Evolutionary conservation across 2,113 vertebrate genomes (phyloP).

Genomic region (Pyrgilauda ruficollis): DNA sequence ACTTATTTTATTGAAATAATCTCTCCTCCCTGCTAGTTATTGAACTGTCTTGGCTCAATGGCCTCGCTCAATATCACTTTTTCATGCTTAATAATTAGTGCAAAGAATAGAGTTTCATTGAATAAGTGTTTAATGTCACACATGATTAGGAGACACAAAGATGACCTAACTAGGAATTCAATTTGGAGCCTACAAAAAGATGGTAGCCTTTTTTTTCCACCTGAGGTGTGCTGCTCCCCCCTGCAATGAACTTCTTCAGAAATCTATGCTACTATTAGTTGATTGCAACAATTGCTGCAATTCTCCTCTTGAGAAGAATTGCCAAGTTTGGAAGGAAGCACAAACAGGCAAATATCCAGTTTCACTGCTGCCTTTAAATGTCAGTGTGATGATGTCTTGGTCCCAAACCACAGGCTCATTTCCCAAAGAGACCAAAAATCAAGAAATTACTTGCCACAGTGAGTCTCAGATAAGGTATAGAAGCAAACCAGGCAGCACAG

Average conservation of each 20-base stretch:
- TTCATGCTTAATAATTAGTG: slow-evolving; percentile 54
- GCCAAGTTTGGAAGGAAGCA: neutral
- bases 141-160: slow-evolving; percentile 35
- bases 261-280: neutral
- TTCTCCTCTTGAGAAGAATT: neutral
- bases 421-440: neutral
- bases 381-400: neutral
- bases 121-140: slow-evolving; percentile 60
- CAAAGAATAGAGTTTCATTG: slow-evolving; percentile 35
- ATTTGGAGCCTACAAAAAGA: neutral
- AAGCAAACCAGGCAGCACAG: neutral
- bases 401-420: neutral
- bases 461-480: neutral
- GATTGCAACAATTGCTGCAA: neutral
- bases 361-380: neutral
- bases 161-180: slow-evolving; percentile 32
- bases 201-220: neutral
- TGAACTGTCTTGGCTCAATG: slow-evolving; percentile 47
- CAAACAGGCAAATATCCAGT: neutral
- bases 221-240: neutral
- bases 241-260: neutral
- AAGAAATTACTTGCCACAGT: neutral
- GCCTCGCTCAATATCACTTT: slow-evolving; percentile 54
- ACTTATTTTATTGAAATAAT: slow-evolving; percentile 53
- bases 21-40: slow-evolving; percentile 57